A percentile compares a stretch with the other conserved stretches of the same genome.
phyloP scores from a whole-genome alignment of 53 echinoderm and acorn worm species.

The Antedon mediterranea region DNA sequence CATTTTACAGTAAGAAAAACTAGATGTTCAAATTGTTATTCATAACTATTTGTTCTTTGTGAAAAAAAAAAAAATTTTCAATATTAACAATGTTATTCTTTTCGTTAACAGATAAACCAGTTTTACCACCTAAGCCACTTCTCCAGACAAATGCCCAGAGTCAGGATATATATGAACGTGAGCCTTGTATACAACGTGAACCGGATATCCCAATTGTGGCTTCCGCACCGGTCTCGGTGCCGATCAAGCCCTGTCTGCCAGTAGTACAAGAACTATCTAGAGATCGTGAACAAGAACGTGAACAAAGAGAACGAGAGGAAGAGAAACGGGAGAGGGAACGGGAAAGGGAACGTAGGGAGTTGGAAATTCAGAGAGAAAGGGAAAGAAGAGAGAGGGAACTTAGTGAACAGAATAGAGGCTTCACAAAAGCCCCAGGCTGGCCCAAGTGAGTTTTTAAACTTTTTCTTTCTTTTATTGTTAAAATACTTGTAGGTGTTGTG shows the following conservation, averaged over 20 bases:
- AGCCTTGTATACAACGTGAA: background rate
- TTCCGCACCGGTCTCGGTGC: background rate
- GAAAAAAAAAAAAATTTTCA: no score
- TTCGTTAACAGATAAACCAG: background rate
- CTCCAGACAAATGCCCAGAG: background rate
- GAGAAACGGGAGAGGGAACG: background rate
- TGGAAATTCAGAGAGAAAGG: background rate
- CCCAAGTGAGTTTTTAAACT: slow-evolving; percentile 3
- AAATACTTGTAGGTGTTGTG: no score
- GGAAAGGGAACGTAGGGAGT: background rate
- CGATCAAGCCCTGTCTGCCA: background rate
- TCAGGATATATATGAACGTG: background rate
- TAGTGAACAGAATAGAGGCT: background rate
- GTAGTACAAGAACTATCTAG: background rate
- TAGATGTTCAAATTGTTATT: no score
- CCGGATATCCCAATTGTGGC: background rate
- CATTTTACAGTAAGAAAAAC: no score
- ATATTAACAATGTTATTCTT: no score
- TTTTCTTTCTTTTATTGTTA: background rate
- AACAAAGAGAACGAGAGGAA: background rate
- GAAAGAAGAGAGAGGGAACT: background rate
- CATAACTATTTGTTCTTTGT: no score
- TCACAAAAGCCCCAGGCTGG: slow-evolving; percentile 16
- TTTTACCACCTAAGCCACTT: background rate
- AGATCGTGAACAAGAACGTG: background rate